A percentile compares a stretch with the other conserved stretches of the same genome.
Evolutionary conservation across 2,797 vertebrate genomes (phyloP).

Genomic region (Rhadinocentrus ornatus): DNA sequence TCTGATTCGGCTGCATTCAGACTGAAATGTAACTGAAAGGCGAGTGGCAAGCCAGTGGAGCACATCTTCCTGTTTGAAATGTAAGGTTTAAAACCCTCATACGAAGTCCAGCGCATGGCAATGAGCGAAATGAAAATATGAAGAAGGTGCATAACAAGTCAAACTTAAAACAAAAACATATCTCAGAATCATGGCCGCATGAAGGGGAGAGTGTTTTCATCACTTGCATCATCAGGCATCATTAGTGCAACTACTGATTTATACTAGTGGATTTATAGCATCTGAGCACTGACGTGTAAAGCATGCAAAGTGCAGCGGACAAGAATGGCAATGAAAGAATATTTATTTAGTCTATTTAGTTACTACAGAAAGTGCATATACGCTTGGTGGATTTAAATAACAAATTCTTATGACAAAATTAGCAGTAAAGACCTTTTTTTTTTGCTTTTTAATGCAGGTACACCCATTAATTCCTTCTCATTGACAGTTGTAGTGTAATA

Average conservation of each 20-base stretch:
- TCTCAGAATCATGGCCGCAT: not conserved
- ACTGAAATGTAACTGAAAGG: constrained; percentile 39
- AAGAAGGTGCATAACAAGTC: constrained; percentile 15
- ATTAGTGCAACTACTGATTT: not conserved
- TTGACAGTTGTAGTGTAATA: too few relatives aligned
- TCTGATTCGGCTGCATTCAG: constrained; percentile 41
- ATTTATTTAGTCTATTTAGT: too few relatives aligned
- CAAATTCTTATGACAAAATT: too few relatives aligned
- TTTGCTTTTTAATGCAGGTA: not conserved
- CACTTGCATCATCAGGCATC: not conserved
- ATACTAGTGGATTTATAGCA: not conserved
- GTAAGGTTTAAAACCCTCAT: constrained; percentile 24
- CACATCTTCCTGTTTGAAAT: constrained; percentile 27
- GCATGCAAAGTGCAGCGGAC: constrained; percentile 10
- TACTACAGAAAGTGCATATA: too few relatives aligned
- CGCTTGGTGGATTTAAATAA: not conserved
- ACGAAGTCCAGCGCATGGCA: constrained; percentile 19
- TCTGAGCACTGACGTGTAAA: not conserved
- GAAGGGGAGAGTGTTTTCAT: constrained; percentile 16
- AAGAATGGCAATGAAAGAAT: not conserved
- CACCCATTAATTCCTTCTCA: not conserved
- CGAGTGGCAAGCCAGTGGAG: constrained; percentile 29
- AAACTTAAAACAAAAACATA: constrained; percentile 7
- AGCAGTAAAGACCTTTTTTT: too few relatives aligned
- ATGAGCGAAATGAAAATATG: constrained; percentile 22